Evolutionary conservation across 2,797 vertebrate species (phyloP).

Genomic region (Tiaroga cobitis): DNA sequence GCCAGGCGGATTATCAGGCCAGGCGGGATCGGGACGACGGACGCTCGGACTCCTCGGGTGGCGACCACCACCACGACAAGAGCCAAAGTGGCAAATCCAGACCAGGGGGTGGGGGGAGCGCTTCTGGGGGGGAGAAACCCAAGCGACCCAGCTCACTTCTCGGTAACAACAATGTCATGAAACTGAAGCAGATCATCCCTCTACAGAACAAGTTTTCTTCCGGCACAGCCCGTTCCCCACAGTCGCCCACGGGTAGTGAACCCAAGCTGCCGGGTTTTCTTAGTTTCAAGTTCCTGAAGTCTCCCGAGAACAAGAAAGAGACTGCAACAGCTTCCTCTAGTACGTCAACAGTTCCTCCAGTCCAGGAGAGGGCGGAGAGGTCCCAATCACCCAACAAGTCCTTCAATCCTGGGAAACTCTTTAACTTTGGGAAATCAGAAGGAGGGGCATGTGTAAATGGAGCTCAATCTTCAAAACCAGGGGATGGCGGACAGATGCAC

Average conservation of each 20-base stretch:
- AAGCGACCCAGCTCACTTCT: slow-evolving; percentile 95
- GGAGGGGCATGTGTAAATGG: slow-evolving; percentile 78
- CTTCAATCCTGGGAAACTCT: slow-evolving; percentile 95
- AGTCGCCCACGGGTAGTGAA: slow-evolving; percentile 88
- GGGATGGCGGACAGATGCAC: slow-evolving; percentile 66
- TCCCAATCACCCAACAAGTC: slow-evolving; percentile 96
- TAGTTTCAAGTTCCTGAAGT: slow-evolving; percentile 97
- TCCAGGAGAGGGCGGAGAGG: slow-evolving; percentile 76
- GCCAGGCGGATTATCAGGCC: slow-evolving; percentile 90
- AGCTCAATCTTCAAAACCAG: slow-evolving; percentile 67
- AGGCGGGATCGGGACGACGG: slow-evolving; percentile 88
- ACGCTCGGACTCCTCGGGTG: slow-evolving; percentile 78
- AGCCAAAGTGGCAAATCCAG: slow-evolving; percentile 81
- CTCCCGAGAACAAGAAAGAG: slow-evolving; percentile 91
- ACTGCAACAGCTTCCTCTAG: slow-evolving; percentile 59
- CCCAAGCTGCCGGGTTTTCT: slow-evolving; percentile 94
- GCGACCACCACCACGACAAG: slow-evolving; percentile 84
- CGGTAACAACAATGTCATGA: slow-evolving; percentile 96
- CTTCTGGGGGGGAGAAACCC: slow-evolving; percentile 84
- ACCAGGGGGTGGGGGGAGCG: slow-evolving; percentile 70
- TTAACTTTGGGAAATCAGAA: slow-evolving; percentile 90
- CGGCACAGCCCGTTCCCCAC: slow-evolving; percentile 81
- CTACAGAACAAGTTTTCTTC: slow-evolving; percentile 94
- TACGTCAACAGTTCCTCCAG: slow-evolving; percentile 28
- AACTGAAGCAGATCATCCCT: slow-evolving; percentile 98